These are phyloP conservation scores for Pelobates cultripes DNA, from an alignment of 2,797 vertebrate genomes.

Conservation along the genomic window DNA sequence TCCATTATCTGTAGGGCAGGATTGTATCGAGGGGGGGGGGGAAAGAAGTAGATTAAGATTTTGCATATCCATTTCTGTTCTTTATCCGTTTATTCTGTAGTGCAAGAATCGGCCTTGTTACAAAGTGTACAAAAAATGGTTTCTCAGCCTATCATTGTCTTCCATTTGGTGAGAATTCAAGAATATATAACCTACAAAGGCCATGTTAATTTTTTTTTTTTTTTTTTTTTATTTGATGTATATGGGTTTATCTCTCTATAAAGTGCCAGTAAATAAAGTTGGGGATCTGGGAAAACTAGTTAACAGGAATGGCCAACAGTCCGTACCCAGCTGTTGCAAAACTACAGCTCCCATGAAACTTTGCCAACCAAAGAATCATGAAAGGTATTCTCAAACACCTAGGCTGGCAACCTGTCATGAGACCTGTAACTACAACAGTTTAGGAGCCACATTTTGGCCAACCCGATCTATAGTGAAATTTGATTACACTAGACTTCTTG, in stretches of 20 bases:
- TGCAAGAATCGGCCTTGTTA: conserved; percentile 60
- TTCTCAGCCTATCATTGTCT: conserved; percentile 74
- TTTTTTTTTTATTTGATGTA: conserved; percentile 58
- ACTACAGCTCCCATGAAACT: no score
- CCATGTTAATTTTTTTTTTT: conserved; percentile 59
- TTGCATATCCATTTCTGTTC: neutral
- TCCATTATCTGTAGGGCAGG: conserved; percentile 44
- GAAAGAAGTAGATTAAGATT: neutral
- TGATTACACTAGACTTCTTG: no score
- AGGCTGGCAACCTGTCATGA: no score
- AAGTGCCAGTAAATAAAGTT: conserved; percentile 66
- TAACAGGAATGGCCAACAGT: no score
- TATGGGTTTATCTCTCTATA: conserved; percentile 63
- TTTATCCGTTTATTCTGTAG: conserved; percentile 43
- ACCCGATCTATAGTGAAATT: no score
- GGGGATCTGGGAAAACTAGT: no score
- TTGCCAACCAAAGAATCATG: no score
- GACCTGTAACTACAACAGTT: no score
- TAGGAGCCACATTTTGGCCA: no score
- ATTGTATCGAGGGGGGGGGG: conserved; percentile 35
- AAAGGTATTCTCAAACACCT: no score
- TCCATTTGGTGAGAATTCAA: conserved; percentile 70
- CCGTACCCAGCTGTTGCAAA: no score
- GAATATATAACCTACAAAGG: conserved; percentile 63
- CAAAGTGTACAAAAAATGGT: conserved; percentile 53